phyloP scores from a whole-genome alignment of 2,888 invertebrate species.

The Micoletzkya japonica region DNA sequence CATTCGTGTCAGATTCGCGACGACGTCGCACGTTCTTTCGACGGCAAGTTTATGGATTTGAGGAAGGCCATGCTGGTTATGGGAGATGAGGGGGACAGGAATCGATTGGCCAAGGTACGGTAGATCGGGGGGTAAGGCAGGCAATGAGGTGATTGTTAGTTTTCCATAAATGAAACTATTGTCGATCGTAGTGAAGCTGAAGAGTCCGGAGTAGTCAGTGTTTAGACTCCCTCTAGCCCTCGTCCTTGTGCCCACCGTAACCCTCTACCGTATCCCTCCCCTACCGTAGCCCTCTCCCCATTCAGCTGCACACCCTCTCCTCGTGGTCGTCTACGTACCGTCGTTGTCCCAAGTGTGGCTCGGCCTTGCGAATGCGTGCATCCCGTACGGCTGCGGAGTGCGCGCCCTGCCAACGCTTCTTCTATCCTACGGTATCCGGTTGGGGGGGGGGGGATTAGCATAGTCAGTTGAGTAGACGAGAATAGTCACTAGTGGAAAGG shows the following conservation, averaged over 20 bases:
- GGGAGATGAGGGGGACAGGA: slow-evolving; percentile 47
- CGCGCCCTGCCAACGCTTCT: slow-evolving; percentile 46
- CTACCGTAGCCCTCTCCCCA: no score
- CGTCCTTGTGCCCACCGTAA: no score
- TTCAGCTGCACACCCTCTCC: slow-evolving; percentile 65
- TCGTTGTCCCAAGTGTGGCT: slow-evolving; percentile 67
- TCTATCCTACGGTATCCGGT: slow-evolving; percentile 56
- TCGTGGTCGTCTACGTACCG: slow-evolving; percentile 66
- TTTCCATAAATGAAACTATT: no score
- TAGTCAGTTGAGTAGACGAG: background rate
- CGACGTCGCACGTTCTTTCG: slow-evolving; percentile 34
- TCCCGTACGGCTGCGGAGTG: slow-evolving; percentile 56
- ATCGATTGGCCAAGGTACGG: slow-evolving; percentile 46
- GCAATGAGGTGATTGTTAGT: no score
- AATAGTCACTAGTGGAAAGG: no score
- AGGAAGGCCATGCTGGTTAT: slow-evolving; percentile 57
- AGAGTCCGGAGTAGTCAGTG: no score
- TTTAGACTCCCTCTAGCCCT: no score
- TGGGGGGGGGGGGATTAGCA: background rate
- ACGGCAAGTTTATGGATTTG: slow-evolving; percentile 43
- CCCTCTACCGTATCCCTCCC: no score
- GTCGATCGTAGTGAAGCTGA: no score
- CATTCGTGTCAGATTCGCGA: slow-evolving; percentile 11
- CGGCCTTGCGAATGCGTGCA: slow-evolving; percentile 54
- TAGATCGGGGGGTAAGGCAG: no score